Evolutionary conservation across 37 sponge, comb jelly and placozoan species (phyloP).

Genomic region (Haliclona indistincta): DNA sequence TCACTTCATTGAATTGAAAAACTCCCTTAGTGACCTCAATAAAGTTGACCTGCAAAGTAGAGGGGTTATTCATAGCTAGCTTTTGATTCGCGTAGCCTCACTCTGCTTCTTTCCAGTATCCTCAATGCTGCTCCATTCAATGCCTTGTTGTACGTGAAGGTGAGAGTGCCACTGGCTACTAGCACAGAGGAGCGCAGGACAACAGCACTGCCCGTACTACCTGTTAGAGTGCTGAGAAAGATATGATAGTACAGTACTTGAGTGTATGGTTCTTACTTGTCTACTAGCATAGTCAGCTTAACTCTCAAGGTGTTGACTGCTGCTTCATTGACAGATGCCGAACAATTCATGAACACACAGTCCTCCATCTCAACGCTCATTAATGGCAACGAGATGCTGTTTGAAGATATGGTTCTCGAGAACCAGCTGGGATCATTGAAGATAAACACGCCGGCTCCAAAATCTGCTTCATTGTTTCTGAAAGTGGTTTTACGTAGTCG

Average conservation of each 20-base stretch:
- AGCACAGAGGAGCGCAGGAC: constrained; percentile 39
- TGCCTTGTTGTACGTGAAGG: constrained; percentile 51
- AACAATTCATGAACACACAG: constrained; percentile 30
- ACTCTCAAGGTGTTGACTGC: constrained; percentile 52
- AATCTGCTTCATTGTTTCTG: constrained; percentile 27
- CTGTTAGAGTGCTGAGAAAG: constrained; percentile 37
- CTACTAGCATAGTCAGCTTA: constrained; percentile 22
- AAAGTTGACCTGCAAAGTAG: constrained; percentile 48
- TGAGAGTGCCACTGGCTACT: constrained; percentile 11
- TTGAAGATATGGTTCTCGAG: background rate
- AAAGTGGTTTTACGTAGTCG: constrained; percentile 20
- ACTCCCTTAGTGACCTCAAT: constrained; percentile 5
- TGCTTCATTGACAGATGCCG: constrained; percentile 27
- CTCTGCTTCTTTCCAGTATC: constrained; percentile 43
- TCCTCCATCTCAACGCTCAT: constrained; percentile 6
- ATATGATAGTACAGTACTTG: background rate
- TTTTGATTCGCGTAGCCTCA: constrained; percentile 4
- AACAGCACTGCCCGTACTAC: constrained; percentile 60
- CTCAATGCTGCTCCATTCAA: constrained; percentile 55
- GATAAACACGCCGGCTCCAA: constrained; percentile 52
- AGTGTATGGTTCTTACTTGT: constrained; percentile 43
- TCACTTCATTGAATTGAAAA: constrained; percentile 53
- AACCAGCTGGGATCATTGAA: constrained; percentile 57
- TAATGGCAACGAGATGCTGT: constrained; percentile 19
- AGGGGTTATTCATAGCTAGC: background rate